Conservation (phyloP, 2,113 vertebrate genomes). For the Oxygymnocypris stewartii region DNA sequence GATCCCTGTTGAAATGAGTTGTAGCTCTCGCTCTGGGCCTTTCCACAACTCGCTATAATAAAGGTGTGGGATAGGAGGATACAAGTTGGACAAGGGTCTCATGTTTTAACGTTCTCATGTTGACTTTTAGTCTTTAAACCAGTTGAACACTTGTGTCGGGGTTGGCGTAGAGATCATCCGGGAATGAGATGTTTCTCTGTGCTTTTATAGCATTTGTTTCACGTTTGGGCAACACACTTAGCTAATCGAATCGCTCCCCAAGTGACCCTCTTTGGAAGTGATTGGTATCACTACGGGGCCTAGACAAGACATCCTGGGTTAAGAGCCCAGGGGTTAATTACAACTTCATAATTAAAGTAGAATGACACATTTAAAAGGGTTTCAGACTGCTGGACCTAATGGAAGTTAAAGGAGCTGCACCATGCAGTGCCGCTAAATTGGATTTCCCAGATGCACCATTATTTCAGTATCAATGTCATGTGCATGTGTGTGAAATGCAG, state of each 20-base stretch:
- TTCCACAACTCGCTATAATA: background rate
- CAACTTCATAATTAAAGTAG: constrained; percentile 2
- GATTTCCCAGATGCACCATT: constrained; percentile 24
- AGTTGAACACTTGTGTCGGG: background rate
- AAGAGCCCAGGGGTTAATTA: constrained; percentile 35
- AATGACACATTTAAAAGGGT: constrained; percentile 28
- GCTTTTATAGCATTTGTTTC: background rate
- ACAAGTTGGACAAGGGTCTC: background rate
- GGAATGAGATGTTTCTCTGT: background rate
- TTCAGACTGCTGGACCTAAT: background rate
- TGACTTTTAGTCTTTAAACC: background rate
- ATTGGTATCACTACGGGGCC: background rate
- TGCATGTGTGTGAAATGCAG: background rate
- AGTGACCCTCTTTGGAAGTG: background rate
- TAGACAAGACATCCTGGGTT: background rate
- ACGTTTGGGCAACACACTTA: background rate
- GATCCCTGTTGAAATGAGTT: constrained; percentile 35
- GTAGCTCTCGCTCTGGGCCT: constrained; percentile 14
- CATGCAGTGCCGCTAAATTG: constrained; percentile 14
- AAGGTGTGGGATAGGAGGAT: background rate
- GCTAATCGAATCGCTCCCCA: background rate
- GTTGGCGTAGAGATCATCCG: background rate
- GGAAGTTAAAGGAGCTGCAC: background rate
- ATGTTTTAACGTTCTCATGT: background rate
- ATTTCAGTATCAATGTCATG: constrained; percentile 33